Base-by-base conservation (phyloP, 2,888 invertebrate species). In the Andrena praecox region DNA sequence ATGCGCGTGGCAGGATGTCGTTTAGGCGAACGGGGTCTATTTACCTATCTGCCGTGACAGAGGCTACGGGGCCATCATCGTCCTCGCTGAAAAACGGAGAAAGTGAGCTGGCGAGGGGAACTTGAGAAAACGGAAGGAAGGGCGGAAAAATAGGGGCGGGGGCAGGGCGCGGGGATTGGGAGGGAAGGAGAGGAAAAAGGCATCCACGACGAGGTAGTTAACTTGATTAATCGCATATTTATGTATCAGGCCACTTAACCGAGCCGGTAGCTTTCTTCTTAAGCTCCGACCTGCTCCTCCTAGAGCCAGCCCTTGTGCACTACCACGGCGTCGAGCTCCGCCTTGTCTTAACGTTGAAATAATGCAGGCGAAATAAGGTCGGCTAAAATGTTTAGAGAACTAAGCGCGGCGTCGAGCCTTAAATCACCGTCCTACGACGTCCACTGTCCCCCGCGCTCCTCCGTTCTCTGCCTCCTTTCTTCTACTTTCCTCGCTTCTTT, bases 191-290 rank as follows among this genome's bases (percentile, higher is more conserved):
- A 66, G 73, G 77, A 83, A 82, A 80, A 81, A 87, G 84, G 81
- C 86, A 88, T 85, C 85, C 85, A 86, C 89, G 90, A 86, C 85
- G 84, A 81, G 91, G 90, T 87, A 92, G 91, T 91, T 91, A 90
- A 91, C 90, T 91, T 92, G 92, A 93, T 93, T 92, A 92, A 92
- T 92, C 90, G 92, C 91, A 92, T 92, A 93, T 93, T 92, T 92
- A 92, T 92, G 91, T 91, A 92, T 92, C 92, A 89, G 90, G 86
- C 91, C 91, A 91, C 91, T 93, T 92, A 91, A 91, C 90, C 90
- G 87, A 89, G 89, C 89, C 89, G 87, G 88, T 85, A 88, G 87
- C 87, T 87, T 88, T 85, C 84, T 88, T 88, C 88, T 86, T 88
- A 85, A 89, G 85, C 84, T 70, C 69, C 77, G 79, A 63, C 73